Base-by-base conservation (phyloP, 2,113 vertebrate species). In the Glareola pratincola region DNA sequence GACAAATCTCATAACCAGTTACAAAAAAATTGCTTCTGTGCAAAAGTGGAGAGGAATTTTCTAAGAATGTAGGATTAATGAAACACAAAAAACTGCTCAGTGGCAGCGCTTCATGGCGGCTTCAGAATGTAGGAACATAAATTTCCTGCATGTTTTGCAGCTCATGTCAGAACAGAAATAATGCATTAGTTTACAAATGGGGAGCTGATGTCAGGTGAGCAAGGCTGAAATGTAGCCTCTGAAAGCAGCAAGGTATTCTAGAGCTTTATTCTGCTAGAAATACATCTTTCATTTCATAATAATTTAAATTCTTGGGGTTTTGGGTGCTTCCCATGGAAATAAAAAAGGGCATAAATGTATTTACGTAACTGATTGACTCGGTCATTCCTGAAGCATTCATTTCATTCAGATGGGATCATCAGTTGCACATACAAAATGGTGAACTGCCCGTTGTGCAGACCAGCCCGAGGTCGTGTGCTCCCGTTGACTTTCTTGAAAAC, bases 401-500 rank as follows among this genome's bases (percentile, higher is more conserved):
- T 64, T 81, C 14, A 24, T 53, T 62, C 41, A 30, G 9, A 12
- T 66, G 47, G 67, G n/a, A 29, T 78, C 4, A 0, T 59, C 43
- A 27, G 39, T 30, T 66, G 39, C 22, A n/a, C 4, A 1, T 48
- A 30, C 16, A 41, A 68, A 84, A 30, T 6, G 3, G 32, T 23
- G 18, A 50, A 24, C 18, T 78, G 43, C 43, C 41, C 0, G 0
- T 26, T 54, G n/a, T 26, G 13, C n/a, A 26, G 4, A 27, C 11
- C 16, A 67, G 50, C 77, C n/a, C n/a, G 12, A 20, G 23, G 39
- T 80, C 39, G 17, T 0, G 1, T 59, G 24, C 20, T 45, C 48
- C 37, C 39, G 3, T 6, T 39, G 48, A 17, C 57, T 62, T 41
- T 10, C 27, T 30, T 88, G 36, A 45, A 64, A 67, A 68, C 1